Base-by-base conservation (phyloP, 2,888 invertebrate species). In the Eubasilissa splendida region DNA sequence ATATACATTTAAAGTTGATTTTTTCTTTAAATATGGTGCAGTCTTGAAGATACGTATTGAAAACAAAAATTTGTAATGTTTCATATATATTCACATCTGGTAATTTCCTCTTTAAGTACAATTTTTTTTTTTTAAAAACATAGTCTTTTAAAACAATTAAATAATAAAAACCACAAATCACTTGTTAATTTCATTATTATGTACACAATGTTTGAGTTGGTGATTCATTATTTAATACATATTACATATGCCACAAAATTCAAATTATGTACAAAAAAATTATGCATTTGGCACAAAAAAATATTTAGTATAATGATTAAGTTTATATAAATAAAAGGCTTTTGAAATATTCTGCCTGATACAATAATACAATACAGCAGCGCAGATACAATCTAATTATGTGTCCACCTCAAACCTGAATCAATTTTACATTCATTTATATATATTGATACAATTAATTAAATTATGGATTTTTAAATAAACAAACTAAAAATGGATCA, bases 211-310 rank as follows among this genome's bases (percentile, higher is more conserved):
- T 42, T 42, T 42, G 42, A 42, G 42, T 42, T 42, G 4, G 7
- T 42, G 42, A 42, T 42, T 42, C 7, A 42, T 42, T 42, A 42
- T 42, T 42, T 42, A 42, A 42, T 7, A 42, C 42, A 42, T 42
- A 42, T 42, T 42, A 42, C 42, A 42, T 63, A 63, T 33, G 63
- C 63, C 63, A 33, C 63, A 63, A n/a, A 63, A 63, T 63, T 63
- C 63, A 33, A 33, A 63, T 50, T 68, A 68, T 68, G 33, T 68
- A 68, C 68, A 68, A 68, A 14, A 22, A 11, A 33, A 68, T 63
- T 50, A 68, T 68, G 68, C 68, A 68, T 68, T 68, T 68, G 68
- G 68, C 68, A 68, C 68, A 68, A 68, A 42, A 68, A 68, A 68
- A 68, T 50, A 50, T 9, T 50, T 11, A 42, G 33, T 58, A 52